Conservation (phyloP, 2,113 vertebrate genomes). For the Enhydra lutris region DNA sequence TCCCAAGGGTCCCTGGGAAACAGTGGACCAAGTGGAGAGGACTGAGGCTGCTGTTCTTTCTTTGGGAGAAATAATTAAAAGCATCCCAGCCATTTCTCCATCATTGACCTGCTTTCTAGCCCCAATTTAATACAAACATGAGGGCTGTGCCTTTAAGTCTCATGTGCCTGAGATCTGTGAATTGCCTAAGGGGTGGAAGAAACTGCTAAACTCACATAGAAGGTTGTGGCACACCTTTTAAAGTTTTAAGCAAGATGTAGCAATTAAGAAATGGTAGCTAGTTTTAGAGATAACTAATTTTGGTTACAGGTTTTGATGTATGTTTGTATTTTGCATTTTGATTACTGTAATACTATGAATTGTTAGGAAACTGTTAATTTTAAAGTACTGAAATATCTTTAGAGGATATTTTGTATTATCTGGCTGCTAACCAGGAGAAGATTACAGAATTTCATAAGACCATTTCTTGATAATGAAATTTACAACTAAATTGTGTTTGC, state of each 20-base stretch:
- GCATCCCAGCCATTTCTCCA: neutral
- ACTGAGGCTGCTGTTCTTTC: neutral
- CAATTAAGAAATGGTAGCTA: neutral
- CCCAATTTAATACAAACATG: fast-evolving
- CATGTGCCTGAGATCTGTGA: too few species aligned
- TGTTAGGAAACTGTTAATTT: neutral
- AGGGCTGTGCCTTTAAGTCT: too few species aligned
- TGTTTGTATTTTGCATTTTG: neutral
- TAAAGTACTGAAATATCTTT: neutral
- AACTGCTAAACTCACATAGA: too few species aligned
- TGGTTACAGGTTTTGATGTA: neutral
- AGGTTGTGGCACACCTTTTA: neutral
- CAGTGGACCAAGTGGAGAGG: neutral
- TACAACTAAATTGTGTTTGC: neutral
- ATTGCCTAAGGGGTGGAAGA: too few species aligned
- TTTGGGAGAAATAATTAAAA: neutral
- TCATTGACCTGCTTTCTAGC: neutral
- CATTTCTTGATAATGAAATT: neutral
- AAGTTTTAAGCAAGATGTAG: neutral
- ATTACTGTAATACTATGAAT: neutral
- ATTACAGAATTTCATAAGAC: neutral
- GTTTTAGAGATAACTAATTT: neutral
- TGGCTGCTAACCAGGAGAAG: neutral
- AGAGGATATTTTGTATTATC: neutral
- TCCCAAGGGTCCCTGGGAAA: neutral